Evolutionary conservation across 1,140 invertebrate genomes (phyloP), one percentile per base, ranked within the genome.

Genomic region (Ceratoteleas bidentatus): DNA sequence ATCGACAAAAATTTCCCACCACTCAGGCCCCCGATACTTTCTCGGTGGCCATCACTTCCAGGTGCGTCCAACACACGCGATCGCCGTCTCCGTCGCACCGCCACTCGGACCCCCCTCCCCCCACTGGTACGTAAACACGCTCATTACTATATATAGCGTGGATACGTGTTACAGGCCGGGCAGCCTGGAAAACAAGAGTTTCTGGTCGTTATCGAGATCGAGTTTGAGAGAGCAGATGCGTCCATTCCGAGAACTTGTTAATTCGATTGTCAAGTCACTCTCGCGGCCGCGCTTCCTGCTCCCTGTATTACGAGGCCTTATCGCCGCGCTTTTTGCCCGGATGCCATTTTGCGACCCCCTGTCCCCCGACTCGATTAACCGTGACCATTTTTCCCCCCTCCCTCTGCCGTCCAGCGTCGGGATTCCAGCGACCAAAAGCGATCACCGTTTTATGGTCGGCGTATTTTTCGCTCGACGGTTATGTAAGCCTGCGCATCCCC

Each of bases 211-310:
- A 81, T 77, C 77, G 77, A 84, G 82, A 84, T 84, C 82, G 73
- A 84, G 77, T 81, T 84, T 81, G 57, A 84, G 57, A 84, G 64
- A 84, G 66, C 76, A 81, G 82, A 81, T 84, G 74, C 82, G 70
- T 78, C 75, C 80, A 77, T 84, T 86, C 82, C 77, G 73, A 85
- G 79, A 85, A 86, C 80, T 81, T 70, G 82, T 85, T 86, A 81
- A 86, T 86, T 85, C 77, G 81, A 84, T 81, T 86, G 79, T 85
- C 84, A 68, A 85, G 84, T 85, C 75, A 86, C 77, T 81, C 83
- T 84, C 80, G 65, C 72, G 56, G 52, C 75, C 47, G 38, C 76
- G 84, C 84, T 86, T 85, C 85, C 85, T 85, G 85, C 81, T 85
- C 84, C 85, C 74, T 83, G 85, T 85, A 86, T 86, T 86, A 85